phyloP scores from a whole-genome alignment of 1,140 invertebrate species.

The Melipona quadrifasciata region DNA sequence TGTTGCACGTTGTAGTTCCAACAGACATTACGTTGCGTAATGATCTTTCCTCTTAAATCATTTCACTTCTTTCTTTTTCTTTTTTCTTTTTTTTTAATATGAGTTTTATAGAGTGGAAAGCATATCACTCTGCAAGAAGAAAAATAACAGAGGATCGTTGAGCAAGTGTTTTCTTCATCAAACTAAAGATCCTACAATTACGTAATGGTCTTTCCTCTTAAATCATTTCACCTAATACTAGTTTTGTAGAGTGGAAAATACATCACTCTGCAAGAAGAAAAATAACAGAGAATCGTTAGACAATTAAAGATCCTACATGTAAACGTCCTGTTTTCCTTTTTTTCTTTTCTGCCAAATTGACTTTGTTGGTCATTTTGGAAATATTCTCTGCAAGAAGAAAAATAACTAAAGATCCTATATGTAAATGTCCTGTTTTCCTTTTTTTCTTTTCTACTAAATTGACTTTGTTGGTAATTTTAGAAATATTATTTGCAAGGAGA shows the following conservation, averaged over 20 bases:
- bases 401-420: too few species aligned
- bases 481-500: too few species aligned
- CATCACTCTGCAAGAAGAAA: not conserved
- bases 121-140: not conserved
- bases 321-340: too few species aligned
- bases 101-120: not conserved
- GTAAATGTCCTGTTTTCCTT: too few species aligned
- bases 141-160: not conserved
- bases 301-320: too few species aligned
- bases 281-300: not conserved
- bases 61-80: not conserved
- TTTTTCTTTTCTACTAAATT: too few species aligned
- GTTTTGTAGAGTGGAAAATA: not conserved
- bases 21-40: not conserved
- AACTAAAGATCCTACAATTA: not conserved
- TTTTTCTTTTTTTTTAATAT: not conserved
- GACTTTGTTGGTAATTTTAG: too few species aligned
- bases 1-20: not conserved
- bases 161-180: too few species aligned
- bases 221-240: not conserved
- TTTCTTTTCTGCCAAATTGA: too few species aligned
- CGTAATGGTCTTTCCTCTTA: not conserved
- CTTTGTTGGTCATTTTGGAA: too few species aligned
- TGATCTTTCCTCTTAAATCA: not conserved
- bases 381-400: too few species aligned